phyloP scores from a whole-genome alignment of 2,888 invertebrate species.

The Hipparchia semele region DNA sequence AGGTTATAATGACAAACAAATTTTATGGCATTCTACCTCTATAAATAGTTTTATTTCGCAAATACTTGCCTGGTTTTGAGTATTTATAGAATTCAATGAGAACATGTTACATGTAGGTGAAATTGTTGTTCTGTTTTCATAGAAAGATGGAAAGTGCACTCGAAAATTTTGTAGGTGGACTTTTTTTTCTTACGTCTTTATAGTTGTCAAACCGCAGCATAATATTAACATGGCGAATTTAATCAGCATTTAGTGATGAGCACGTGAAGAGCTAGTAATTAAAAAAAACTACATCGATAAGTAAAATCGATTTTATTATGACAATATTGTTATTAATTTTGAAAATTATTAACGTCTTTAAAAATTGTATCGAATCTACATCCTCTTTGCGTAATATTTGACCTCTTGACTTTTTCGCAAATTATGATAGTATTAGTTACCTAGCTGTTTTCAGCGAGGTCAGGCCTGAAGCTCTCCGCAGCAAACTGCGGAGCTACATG shows the following conservation, averaged over 20 bases:
- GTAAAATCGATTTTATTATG: background rate
- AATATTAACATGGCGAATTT: constrained; percentile 58
- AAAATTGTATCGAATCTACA: too few species aligned
- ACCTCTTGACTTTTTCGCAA: too few species aligned
- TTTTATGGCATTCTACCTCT: constrained; percentile 20
- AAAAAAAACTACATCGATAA: background rate
- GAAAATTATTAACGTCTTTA: too few species aligned
- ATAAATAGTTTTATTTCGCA: constrained; percentile 18
- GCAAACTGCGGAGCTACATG: too few species aligned
- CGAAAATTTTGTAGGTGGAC: constrained; percentile 82
- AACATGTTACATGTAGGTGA: constrained; percentile 82
- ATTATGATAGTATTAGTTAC: too few species aligned
- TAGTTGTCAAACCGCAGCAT: constrained; percentile 66
- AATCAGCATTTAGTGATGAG: constrained; percentile 22
- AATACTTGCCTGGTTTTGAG: constrained; percentile 75
- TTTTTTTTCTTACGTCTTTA: constrained; percentile 53
- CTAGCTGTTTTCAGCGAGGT: too few species aligned
- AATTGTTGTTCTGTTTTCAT: constrained; percentile 64
- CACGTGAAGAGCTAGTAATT: background rate
- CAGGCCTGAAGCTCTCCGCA: too few species aligned
- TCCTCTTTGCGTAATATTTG: too few species aligned
- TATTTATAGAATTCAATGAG: constrained; percentile 81
- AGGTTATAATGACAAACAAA: constrained; percentile 48
- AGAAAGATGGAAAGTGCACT: constrained; percentile 65
- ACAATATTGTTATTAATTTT: too few species aligned